Evolutionary conservation across 2,113 vertebrate species (phyloP).

Genomic region (Dolichotis patagonum): DNA sequence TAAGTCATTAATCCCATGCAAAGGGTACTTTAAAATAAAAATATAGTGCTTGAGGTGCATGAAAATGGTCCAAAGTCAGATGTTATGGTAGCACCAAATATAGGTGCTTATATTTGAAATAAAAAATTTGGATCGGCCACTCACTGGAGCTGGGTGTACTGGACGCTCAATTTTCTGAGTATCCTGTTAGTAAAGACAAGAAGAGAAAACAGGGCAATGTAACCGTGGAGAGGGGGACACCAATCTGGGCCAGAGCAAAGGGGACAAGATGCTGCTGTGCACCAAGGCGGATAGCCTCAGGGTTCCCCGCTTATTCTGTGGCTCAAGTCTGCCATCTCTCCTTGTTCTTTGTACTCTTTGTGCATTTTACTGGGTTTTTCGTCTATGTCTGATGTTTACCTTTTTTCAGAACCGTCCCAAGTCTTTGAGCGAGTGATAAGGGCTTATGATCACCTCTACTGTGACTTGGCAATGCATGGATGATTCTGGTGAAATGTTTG

Average conservation of each 20-base stretch:
- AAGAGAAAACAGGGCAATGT: not conserved
- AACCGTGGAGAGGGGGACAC: no score
- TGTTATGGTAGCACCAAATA: not conserved
- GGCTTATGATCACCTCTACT: not conserved
- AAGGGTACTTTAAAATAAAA: not conserved
- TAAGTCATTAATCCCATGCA: not conserved
- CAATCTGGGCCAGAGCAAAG: no score
- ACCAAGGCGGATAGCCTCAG: not conserved
- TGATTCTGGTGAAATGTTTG: not conserved
- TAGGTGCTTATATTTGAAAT: not conserved
- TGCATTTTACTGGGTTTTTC: not conserved
- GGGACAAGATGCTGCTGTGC: accelerated
- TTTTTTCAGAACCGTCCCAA: not conserved
- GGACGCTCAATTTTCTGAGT: not conserved
- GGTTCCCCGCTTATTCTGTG: accelerated
- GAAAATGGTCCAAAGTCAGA: not conserved
- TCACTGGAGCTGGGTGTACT: not conserved
- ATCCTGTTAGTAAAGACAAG: not conserved
- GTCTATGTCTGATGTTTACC: not conserved
- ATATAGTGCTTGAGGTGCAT: not conserved
- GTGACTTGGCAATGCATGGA: not conserved
- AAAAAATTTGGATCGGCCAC: not conserved
- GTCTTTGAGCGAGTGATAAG: not conserved
- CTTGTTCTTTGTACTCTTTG: not conserved
- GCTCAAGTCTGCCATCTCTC: not conserved